phyloP scores from a whole-genome alignment of 2,113 vertebrate genomes.

The Labeo catla region DNA sequence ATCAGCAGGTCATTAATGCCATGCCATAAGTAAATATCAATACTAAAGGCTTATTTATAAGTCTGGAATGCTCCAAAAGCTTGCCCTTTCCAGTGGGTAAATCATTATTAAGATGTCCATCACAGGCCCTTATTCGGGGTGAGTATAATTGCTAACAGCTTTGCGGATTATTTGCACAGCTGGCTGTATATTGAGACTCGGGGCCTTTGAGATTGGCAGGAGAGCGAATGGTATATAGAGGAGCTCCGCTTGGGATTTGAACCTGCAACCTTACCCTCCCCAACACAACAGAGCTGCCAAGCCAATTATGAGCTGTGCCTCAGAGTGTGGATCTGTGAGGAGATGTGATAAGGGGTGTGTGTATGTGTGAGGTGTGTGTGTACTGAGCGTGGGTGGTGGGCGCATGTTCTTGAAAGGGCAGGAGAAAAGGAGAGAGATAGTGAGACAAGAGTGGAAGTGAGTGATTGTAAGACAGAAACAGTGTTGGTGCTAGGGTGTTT shows the following conservation, averaged over 20 bases:
- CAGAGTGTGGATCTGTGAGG: slow-evolving; percentile 10
- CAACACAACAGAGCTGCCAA: slow-evolving; percentile 58
- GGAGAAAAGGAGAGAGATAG: slow-evolving; percentile 25
- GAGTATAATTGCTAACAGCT: slow-evolving; percentile 60
- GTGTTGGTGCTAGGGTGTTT: slow-evolving; percentile 4
- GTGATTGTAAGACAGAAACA: slow-evolving; percentile 5
- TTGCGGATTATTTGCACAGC: slow-evolving; percentile 61
- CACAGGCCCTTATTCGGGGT: slow-evolving; percentile 50
- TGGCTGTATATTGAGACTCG: slow-evolving; percentile 58
- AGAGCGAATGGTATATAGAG: slow-evolving; percentile 43
- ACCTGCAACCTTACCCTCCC: slow-evolving; percentile 62
- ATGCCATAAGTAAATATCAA: slow-evolving; percentile 63
- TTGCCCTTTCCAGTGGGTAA: slow-evolving; percentile 60
- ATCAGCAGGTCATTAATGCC: slow-evolving; percentile 60
- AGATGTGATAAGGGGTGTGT: slow-evolving; percentile 18
- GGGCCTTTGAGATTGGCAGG: slow-evolving; percentile 56
- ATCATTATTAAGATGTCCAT: slow-evolving; percentile 65
- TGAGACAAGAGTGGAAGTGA: slow-evolving; percentile 21
- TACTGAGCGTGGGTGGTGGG: not conserved
- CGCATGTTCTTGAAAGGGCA: slow-evolving; percentile 8
- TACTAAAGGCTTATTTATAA: slow-evolving; percentile 60
- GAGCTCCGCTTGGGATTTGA: slow-evolving; percentile 57
- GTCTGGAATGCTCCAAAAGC: slow-evolving; percentile 51
- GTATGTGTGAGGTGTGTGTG: not conserved
- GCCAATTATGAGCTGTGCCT: slow-evolving; percentile 65